phyloP scores from a whole-genome alignment of 2,888 invertebrate species.

The Noctua pronuba region DNA sequence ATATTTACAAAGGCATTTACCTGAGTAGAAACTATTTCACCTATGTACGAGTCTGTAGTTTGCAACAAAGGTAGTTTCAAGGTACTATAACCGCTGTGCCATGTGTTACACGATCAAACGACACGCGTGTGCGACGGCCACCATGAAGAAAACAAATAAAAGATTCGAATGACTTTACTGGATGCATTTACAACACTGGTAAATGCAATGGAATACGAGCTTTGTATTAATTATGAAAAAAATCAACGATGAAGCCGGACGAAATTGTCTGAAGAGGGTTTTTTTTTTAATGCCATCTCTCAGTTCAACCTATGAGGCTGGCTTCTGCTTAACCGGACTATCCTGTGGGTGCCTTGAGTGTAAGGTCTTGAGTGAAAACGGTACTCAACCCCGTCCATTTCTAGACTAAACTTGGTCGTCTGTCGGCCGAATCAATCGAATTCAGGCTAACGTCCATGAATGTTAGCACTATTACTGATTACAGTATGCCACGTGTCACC shows the following conservation, averaged over 20 bases:
- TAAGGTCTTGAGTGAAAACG: too few relatives aligned
- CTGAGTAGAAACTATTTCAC: conserved; percentile 21
- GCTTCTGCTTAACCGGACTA: too few relatives aligned
- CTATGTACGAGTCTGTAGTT: conserved; percentile 16
- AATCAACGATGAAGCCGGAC: neutral
- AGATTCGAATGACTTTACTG: neutral
- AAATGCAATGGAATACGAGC: neutral
- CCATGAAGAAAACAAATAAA: neutral
- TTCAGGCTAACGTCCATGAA: neutral
- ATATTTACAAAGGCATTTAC: conserved; percentile 32
- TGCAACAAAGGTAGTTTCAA: neutral
- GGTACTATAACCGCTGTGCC: neutral
- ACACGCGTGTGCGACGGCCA: neutral
- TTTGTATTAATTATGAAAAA: neutral
- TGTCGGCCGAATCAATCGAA: neutral
- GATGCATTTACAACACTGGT: neutral
- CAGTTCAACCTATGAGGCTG: too few relatives aligned
- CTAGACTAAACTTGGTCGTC: neutral
- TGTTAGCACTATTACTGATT: neutral
- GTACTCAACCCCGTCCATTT: neutral
- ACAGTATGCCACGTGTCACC: neutral
- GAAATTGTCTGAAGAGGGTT: neutral
- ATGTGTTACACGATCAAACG: neutral
- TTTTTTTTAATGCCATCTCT: too few relatives aligned
- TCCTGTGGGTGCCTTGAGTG: too few relatives aligned